Conservation (phyloP, 2,113 vertebrate genomes). For the Phoenicopterus ruber region DNA sequence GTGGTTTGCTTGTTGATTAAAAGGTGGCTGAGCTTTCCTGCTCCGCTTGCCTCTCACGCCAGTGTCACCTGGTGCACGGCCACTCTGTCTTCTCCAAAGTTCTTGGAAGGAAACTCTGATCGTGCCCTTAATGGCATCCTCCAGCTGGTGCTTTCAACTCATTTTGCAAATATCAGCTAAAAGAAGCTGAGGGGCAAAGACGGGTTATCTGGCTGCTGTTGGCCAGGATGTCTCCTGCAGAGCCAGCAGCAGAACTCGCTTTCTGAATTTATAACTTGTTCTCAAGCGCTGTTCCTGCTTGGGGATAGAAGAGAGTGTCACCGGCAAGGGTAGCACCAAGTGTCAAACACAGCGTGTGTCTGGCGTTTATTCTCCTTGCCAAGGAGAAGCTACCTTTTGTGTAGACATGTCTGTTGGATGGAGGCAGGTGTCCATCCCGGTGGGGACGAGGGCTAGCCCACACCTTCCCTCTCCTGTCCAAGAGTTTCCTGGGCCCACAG, state of each 20-base stretch:
- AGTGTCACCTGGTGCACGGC: not conserved
- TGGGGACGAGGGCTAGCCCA: rapidly evolving
- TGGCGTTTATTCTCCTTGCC: not conserved
- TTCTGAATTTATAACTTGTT: not conserved
- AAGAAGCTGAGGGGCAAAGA: not conserved
- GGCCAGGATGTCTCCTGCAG: not conserved
- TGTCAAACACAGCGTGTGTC: not conserved
- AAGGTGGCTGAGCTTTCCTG: not conserved
- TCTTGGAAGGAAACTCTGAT: not conserved
- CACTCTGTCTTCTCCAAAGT: not conserved
- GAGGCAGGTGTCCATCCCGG: not conserved
- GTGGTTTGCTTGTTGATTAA: not conserved
- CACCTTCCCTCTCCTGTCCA: not conserved
- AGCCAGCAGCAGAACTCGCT: not conserved
- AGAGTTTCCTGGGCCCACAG: not conserved
- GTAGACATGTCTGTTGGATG: not conserved
- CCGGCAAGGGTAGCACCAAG: not conserved
- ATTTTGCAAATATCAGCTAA: not conserved
- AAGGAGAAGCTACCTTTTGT: not conserved
- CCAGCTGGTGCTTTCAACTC: not conserved
- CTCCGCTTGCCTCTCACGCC: rapidly evolving
- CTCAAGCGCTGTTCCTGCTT: not conserved
- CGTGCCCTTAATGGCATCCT: not conserved
- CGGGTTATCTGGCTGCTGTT: not conserved
- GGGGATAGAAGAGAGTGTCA: not conserved